Percentiles rank a stretch among this genome's conserved stretches.
These are phyloP conservation scores for Eira barbara DNA, from an alignment of 2,113 vertebrate species.

Conservation along the genomic window DNA sequence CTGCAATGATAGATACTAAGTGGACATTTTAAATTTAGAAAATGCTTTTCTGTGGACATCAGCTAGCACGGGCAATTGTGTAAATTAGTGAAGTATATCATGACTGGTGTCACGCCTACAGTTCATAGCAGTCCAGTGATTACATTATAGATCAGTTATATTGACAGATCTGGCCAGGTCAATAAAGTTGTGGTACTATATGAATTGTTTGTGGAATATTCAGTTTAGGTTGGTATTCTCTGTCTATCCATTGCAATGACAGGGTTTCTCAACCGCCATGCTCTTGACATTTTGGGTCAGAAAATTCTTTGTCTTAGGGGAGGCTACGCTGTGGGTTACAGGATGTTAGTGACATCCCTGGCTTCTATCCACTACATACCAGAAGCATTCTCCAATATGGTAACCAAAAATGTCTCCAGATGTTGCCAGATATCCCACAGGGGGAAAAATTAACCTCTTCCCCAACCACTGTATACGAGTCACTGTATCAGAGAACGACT, in stretches of 20 bases:
- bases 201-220: neutral
- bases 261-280: neutral
- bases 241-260: neutral
- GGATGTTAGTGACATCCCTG: neutral
- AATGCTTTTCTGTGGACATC: neutral
- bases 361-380: neutral
- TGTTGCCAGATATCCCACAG: neutral
- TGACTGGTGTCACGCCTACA: neutral
- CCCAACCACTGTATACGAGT: neutral
- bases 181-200: neutral
- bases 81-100: constrained; percentile 7
- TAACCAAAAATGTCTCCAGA: neutral
- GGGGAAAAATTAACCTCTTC: neutral
- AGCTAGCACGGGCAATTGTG: neutral
- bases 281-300: neutral
- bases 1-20: neutral
- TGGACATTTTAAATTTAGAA: constrained; percentile 20
- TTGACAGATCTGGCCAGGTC: neutral
- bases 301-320: neutral
- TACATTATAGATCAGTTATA: neutral
- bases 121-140: neutral
- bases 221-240: neutral
- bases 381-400: neutral
- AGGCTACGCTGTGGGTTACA: neutral
- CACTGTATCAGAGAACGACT: neutral